Base-by-base conservation (phyloP, 2,113 vertebrate species). In the Calypte anna region DNA sequence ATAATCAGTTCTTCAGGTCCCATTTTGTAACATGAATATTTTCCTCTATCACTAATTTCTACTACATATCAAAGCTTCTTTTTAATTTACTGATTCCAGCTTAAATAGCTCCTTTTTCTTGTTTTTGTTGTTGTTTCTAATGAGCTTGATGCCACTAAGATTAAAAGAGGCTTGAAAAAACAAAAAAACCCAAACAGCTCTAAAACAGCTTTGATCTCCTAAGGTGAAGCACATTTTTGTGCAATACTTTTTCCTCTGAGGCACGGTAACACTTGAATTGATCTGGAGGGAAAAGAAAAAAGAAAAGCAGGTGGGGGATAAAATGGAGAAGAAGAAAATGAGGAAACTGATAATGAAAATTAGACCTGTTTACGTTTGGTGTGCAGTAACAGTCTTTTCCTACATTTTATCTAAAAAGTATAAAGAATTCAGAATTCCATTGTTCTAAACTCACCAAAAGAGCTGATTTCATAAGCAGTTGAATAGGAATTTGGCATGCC, bases 161-260 rank as follows among this genome's bases (percentile, higher is more conserved):
- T 94, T 91, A 94, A 91, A 96, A 95, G 43, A 50, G 24, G 8
- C 9, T 74, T 79, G 43, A 3, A 95, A 90, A 38, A 38, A 38
- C 36, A 38, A 38, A 38, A 38, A 91, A 75, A 81, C 3, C 1
- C 84, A 75, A 81, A 3, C 1, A 86, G 6, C 36, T 91, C 64
- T 75, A 82, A 74, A 95, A 23, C 33, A 78, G 64, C 92, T 96
- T 97, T 96, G 89, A 96, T 96, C 89, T 94, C 55, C 74, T 83
- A 94, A 96, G 72, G 90, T 95, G 57, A 93, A 82, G 53, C 53
- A 90, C 86, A 70, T 77, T 96, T 94, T 88, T 86, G 44, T 92
- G 54, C 62, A 93, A 93, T 23, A 58, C 8, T 80, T 88, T 78
- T 94, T 93, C 78, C 83, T 93, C 90, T 94, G 81, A 82, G 89